Percentiles rank a stretch among this genome's conserved stretches.
Evolutionary conservation across 2,888 invertebrate species (phyloP).

Genomic region (Lottia gigantea): DNA sequence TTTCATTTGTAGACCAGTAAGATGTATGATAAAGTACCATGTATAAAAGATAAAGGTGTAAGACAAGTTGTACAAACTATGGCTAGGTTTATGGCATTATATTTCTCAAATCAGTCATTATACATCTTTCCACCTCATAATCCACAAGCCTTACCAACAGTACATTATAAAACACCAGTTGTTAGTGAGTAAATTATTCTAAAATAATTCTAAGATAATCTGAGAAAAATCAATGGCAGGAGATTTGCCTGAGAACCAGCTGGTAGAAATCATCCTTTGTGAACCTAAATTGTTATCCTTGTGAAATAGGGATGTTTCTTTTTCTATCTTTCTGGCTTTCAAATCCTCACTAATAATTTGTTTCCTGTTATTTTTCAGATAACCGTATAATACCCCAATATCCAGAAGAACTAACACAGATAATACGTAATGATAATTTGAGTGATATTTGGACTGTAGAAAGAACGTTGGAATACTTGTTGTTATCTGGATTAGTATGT

Average conservation of each 20-base stretch:
- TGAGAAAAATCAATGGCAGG: too few species aligned
- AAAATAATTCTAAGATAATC: too few species aligned
- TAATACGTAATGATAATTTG: constrained; percentile 51
- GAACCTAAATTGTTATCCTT: too few species aligned
- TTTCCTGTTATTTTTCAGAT: constrained; percentile 34
- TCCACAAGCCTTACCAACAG: constrained; percentile 57
- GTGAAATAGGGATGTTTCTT: too few species aligned
- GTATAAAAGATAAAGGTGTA: constrained; percentile 54
- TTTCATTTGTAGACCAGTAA: too few species aligned
- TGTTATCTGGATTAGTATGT: constrained; percentile 61
- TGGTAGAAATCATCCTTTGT: too few species aligned
- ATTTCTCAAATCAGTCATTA: constrained; percentile 62
- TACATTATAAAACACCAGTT: constrained; percentile 46
- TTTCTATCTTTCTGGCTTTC: too few species aligned
- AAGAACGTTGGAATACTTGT: constrained; percentile 60
- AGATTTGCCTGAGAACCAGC: background rate
- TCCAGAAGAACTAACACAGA: constrained; percentile 52
- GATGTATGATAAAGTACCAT: constrained; percentile 49
- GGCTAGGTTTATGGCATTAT: constrained; percentile 65
- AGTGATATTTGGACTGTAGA: constrained; percentile 61
- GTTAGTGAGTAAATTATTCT: constrained; percentile 37
- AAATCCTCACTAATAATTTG: too few species aligned
- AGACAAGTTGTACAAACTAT: constrained; percentile 60
- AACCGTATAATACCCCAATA: constrained; percentile 57
- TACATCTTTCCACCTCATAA: constrained; percentile 65